Evolutionary conservation across 2,797 vertebrate species (phyloP).

Genomic region (Eulemur albifrons): DNA sequence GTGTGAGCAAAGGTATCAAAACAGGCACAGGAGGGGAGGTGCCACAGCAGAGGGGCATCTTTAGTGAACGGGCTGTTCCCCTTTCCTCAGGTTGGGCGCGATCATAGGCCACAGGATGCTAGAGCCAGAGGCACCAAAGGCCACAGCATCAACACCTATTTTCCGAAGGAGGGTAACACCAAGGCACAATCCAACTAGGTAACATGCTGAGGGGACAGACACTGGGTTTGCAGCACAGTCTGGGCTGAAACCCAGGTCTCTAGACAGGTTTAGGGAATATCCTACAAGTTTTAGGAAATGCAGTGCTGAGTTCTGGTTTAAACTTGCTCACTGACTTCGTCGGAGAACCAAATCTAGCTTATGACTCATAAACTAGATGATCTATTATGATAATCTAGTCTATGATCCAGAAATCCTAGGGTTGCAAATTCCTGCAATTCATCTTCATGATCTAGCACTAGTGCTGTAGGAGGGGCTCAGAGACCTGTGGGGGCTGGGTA

Average conservation of each 20-base stretch:
- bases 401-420: background rate
- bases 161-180: background rate
- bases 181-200: background rate
- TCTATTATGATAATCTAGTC: background rate
- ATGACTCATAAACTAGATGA: background rate
- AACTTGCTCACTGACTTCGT: background rate
- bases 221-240: background rate
- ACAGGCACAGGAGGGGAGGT: background rate
- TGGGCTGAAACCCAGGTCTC: background rate
- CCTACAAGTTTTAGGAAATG: background rate
- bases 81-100: background rate
- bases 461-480: background rate
- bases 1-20: background rate
- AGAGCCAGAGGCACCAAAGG: background rate
- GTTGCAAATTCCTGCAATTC: background rate
- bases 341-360: background rate
- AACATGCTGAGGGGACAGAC: background rate
- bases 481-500: background rate
- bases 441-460: background rate
- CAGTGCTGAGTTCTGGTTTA: background rate
- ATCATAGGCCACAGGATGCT: background rate
- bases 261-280: background rate
- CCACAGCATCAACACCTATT: background rate
- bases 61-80: background rate
- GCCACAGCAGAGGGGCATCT: background rate